Base-by-base conservation (phyloP, 1,140 invertebrate species). In the Drosophila sp. region DNA sequence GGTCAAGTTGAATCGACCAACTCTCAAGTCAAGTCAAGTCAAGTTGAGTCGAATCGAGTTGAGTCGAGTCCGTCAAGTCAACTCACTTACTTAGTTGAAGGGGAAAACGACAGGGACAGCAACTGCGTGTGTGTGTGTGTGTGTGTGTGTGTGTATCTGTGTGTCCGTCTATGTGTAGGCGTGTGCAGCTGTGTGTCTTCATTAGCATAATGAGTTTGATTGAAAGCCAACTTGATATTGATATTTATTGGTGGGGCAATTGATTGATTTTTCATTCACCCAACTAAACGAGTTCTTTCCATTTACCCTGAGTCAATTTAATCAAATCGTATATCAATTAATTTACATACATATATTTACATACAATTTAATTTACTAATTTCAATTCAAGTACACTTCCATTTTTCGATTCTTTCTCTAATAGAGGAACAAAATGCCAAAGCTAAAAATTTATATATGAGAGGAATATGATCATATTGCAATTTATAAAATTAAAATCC, bases 171-270 rank as follows among this genome's bases (percentile, higher is more conserved):
- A 17, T 75, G 78, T 82, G 79, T 81, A 79, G 79, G 79, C 79
- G 79, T 82, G 60, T 65, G 68, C 76, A 83, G 76, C 73, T 80
- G 81, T 84, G 72, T 84, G 77, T 84, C 81, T 84, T 85, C 77
- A 84, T 84, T 84, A 84, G 73, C 81, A 84, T 85, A 84, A 85
- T 85, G 81, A 85, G 77, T 62, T 80, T 84, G 81, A 84, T 80
- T 85, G 77, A 85, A 84, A 77, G 81, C 73, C 81, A 73, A 80
- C 60, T 77, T 77, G 76, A 84, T 84, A 84, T 80, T 66, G 69
- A 76, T 75, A 76, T 79, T 72, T 70, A 80, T 85, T 80, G 64
- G 72, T 58, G 30, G 70, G 63, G 38, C 71, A 76, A 75, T 72
- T 76, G 72, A 76, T 84, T 82, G 63, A 72, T 63, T 56, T 50